Base-by-base conservation (phyloP, 2,888 invertebrate species). In the Exocentrus adspersus region DNA sequence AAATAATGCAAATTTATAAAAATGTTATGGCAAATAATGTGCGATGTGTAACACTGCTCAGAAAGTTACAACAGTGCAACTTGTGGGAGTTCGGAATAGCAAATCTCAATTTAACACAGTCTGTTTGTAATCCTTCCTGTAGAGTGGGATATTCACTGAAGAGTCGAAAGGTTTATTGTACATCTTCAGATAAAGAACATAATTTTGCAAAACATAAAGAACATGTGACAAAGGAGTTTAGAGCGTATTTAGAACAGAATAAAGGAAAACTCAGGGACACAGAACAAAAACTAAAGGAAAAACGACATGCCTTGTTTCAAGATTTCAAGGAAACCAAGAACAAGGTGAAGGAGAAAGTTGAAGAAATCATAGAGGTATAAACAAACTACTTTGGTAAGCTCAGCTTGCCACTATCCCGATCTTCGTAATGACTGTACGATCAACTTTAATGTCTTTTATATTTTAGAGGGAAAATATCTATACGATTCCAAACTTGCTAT, bases 401-500 rank as follows among this genome's bases (percentile, higher is more conserved):
- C n/a, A n/a, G n/a, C n/a, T n/a, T n/a, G n/a, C n/a, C n/a, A n/a
- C n/a, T n/a, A n/a, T n/a, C n/a, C n/a, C n/a, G n/a, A n/a, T n/a
- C n/a, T n/a, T n/a, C n/a, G n/a, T n/a, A n/a, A n/a, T n/a, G n/a
- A n/a, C n/a, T n/a, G n/a, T n/a, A n/a, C n/a, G n/a, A n/a, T n/a
- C n/a, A n/a, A n/a, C n/a, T n/a, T n/a, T n/a, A 16, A 9, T 9
- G 19, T 19, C 24, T 57, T 52, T 52, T 41, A 65, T 68, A 32
- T 82, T 83, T 66, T 73, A 89, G 85, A 88, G 86, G 72, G 97
- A 98, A 85, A 96, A 97, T 82, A 88, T 97, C 42, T 91, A 92
- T 80, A 99, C 98, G 0, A 87, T 98, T 73, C 98, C 98, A 9
- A 98, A 98, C 84, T 85, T 94, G 50, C 83, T 98, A 56, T 98